Evolutionary conservation across 2,888 invertebrate genomes (phyloP).

Genomic region (Microctonus aethiopoides): DNA sequence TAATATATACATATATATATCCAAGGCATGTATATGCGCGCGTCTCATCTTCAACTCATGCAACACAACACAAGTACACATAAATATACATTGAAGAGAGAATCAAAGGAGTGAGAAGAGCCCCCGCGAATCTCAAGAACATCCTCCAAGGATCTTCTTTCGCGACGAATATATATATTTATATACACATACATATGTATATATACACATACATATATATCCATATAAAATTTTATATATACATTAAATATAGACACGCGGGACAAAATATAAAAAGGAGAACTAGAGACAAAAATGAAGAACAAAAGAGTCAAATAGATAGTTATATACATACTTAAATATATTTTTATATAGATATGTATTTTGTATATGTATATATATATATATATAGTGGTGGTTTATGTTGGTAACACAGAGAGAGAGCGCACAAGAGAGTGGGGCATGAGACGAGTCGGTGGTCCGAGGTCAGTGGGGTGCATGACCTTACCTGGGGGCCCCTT

Average conservation of each 20-base stretch:
- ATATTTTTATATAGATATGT: no score
- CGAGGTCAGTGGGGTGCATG: slow-evolving; percentile 67
- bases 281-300: slow-evolving; percentile 29
- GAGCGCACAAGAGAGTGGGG: slow-evolving; percentile 12
- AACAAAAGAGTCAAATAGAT: slow-evolving; percentile 21
- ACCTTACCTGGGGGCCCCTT: slow-evolving; percentile 65
- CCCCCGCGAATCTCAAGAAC: slow-evolving; percentile 17
- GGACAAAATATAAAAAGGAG: slow-evolving; percentile 7
- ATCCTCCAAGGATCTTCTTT: slow-evolving; percentile 15
- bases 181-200: background rate
- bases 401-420: slow-evolving; percentile 14
- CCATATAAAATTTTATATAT: no score
- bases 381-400: slow-evolving; percentile 1
- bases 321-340: no score
- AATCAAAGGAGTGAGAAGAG: slow-evolving; percentile 26
- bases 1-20: background rate
- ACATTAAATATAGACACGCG: background rate
- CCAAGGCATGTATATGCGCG: slow-evolving; percentile 16
- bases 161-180: background rate
- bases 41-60: slow-evolving; percentile 5
- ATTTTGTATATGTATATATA: background rate
- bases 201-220: background rate
- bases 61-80: background rate
- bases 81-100: slow-evolving; percentile 23
- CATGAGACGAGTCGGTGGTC: slow-evolving; percentile 58